phyloP scores from a whole-genome alignment of 1,140 invertebrate genomes.

The Caenorhabditis tropicalis region DNA sequence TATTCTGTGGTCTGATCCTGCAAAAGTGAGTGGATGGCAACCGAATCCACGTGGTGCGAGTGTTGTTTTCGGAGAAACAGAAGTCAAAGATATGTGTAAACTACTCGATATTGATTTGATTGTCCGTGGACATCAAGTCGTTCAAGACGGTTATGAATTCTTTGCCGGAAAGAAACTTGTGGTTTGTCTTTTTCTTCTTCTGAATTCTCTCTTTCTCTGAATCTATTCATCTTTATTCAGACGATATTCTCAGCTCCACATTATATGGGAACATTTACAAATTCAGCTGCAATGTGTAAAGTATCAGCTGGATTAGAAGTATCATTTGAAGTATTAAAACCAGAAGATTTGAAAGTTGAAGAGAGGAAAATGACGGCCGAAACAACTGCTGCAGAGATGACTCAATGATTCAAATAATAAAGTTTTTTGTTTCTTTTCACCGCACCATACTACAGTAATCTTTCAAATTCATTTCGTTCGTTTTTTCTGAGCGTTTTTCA shows the following conservation, averaged over 20 bases:
- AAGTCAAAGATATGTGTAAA: slow-evolving; percentile 47
- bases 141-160: slow-evolving; percentile 42
- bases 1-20: neutral
- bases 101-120: slow-evolving; percentile 57
- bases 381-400: neutral
- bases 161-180: slow-evolving; percentile 40
- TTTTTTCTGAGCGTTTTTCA: too few species aligned
- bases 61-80: slow-evolving; percentile 65
- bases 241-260: slow-evolving; percentile 47
- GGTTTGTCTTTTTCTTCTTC: neutral
- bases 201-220: neutral
- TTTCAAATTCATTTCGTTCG: too few species aligned
- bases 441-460: too few species aligned
- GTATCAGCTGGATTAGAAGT: neutral
- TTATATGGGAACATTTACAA: neutral
- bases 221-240: neutral
- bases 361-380: neutral
- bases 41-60: slow-evolving; percentile 43
- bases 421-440: too few species aligned
- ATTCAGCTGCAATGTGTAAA: neutral
- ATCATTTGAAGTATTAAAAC: neutral
- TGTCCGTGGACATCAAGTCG: slow-evolving; percentile 51
- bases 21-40: neutral
- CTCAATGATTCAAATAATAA: too few species aligned
- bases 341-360: neutral